A percentile compares a stretch with the other conserved stretches of the same genome.
Conservation (phyloP, 2,113 vertebrate genomes). For the Gallinago undulata region DNA sequence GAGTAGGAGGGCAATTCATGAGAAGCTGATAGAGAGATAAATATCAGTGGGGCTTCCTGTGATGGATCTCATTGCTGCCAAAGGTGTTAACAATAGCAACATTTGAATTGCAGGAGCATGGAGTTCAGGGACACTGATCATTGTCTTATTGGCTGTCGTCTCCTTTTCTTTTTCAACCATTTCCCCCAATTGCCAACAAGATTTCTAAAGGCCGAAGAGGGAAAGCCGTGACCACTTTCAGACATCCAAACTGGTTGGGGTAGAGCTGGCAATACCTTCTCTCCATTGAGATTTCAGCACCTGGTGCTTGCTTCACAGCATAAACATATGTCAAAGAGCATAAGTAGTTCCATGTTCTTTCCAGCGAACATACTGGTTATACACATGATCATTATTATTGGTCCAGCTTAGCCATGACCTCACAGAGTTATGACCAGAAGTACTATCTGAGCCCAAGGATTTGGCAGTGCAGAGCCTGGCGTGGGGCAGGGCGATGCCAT, state of each 20-base stretch:
- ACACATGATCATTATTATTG: neutral
- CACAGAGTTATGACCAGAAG: rapidly evolving
- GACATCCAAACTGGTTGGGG: neutral
- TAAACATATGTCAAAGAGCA: neutral
- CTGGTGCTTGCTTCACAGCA: neutral
- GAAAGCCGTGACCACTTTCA: neutral
- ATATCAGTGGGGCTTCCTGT: neutral
- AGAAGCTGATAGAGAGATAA: neutral
- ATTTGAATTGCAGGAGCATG: neutral
- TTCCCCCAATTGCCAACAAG: neutral
- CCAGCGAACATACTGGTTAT: neutral
- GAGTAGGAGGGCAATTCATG: neutral
- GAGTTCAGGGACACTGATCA: neutral
- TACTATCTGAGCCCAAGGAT: neutral
- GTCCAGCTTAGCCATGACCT: neutral
- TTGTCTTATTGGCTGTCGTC: neutral
- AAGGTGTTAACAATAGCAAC: neutral
- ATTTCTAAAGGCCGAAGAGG: neutral
- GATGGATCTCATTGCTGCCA: neutral
- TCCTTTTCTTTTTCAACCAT: neutral
- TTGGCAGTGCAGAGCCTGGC: rapidly evolving
- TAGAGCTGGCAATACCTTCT: neutral
- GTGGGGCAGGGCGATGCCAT: rapidly evolving
- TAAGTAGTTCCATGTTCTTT: neutral
- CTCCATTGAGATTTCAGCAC: neutral